A percentile compares a stretch with the other conserved stretches of the same genome.
phyloP scores from a whole-genome alignment of 2,113 vertebrate genomes.

The Eurystomus gularis region DNA sequence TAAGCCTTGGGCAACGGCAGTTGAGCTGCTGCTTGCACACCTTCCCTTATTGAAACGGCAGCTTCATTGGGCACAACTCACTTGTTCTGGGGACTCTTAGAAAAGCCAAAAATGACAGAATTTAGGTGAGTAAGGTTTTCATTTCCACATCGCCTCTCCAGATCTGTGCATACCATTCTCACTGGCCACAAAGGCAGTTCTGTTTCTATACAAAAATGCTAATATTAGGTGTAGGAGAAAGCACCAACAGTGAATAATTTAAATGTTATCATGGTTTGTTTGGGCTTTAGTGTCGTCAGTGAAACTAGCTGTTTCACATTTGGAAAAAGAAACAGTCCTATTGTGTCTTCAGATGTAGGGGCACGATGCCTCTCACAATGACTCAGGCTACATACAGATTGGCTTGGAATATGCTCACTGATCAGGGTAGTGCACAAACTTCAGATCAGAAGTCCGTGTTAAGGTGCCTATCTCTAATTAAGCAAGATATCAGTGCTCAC shows the following conservation, averaged over 20 bases:
- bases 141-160: not conserved
- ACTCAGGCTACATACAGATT: not conserved
- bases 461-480: not conserved
- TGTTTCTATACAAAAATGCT: not conserved
- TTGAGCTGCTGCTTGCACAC: not conserved
- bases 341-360: not conserved
- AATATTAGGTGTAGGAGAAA: not conserved
- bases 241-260: not conserved
- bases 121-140: not conserved
- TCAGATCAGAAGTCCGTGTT: not conserved
- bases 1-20: not conserved
- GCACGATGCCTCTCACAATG: not conserved
- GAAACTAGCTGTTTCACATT: not conserved
- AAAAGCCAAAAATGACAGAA: slow-evolving; percentile 13
- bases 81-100: not conserved
- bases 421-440: not conserved
- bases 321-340: not conserved
- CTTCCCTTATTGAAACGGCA: not conserved
- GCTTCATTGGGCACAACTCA: not conserved
- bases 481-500: not conserved
- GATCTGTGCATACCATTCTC: not conserved
- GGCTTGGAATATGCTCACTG: not conserved
- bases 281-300: not conserved
- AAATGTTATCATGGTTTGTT: not conserved
- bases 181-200: not conserved